Percentiles rank a stretch among this genome's conserved stretches.
phyloP scores from a whole-genome alignment of 1,140 invertebrate genomes.

The Caenorhabditis latens region DNA sequence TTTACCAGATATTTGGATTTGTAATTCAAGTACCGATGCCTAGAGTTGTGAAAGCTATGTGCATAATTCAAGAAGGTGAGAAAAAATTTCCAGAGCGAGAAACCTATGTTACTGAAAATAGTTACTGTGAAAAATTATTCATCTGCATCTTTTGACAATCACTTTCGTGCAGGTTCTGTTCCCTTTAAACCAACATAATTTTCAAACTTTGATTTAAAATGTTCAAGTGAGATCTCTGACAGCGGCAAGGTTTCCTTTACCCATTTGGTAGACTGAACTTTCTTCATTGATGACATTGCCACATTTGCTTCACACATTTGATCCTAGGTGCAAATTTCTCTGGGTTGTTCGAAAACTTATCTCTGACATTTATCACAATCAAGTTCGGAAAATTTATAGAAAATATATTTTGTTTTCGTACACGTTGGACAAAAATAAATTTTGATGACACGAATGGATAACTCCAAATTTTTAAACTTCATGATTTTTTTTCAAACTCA shows the following conservation, averaged over 20 bases:
- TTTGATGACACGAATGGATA: too few relatives aligned
- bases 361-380: slow-evolving; percentile 53
- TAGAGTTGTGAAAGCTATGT: slow-evolving; percentile 69
- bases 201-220: slow-evolving; percentile 54
- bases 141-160: slow-evolving; percentile 68
- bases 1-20: not conserved
- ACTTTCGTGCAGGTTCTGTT: slow-evolving; percentile 65
- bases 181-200: not conserved
- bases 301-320: slow-evolving; percentile 72
- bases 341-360: slow-evolving; percentile 63
- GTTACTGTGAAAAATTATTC: slow-evolving; percentile 66
- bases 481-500: too few relatives aligned
- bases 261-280: slow-evolving; percentile 69
- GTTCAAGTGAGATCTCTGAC: slow-evolving; percentile 69
- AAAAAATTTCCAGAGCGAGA: slow-evolving; percentile 18
- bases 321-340: slow-evolving; percentile 71
- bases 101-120: slow-evolving; percentile 63
- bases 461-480: too few relatives aligned
- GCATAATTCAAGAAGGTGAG: slow-evolving; percentile 57
- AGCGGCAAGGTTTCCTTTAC: slow-evolving; percentile 67
- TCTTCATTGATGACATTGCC: slow-evolving; percentile 71
- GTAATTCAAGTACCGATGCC: slow-evolving; percentile 69
- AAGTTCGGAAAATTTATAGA: too few relatives aligned
- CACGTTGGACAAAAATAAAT: too few relatives aligned
- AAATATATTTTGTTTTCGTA: too few relatives aligned